Conservation (phyloP, 1,140 invertebrate genomes). For the Dryas iulia region DNA sequence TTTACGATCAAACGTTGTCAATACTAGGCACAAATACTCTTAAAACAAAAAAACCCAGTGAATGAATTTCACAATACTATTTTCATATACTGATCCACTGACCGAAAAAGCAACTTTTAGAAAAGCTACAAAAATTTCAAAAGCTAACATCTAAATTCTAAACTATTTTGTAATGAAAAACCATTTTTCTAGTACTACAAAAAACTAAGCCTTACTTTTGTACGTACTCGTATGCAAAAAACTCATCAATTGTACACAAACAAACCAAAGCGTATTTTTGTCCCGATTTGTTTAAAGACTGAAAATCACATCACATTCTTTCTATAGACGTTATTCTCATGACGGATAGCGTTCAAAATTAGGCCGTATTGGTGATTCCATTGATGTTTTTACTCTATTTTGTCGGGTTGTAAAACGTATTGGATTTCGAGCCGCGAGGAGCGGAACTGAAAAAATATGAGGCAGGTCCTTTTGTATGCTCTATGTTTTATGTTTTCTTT, state of each 20-base stretch:
- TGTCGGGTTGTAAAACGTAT: conserved; percentile 39
- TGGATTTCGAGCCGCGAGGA: conserved; percentile 41
- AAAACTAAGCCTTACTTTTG: no score
- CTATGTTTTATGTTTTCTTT: conserved; percentile 17
- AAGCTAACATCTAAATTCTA: background rate
- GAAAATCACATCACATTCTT: no score
- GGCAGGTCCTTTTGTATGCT: conserved; percentile 34
- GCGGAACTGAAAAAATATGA: conserved; percentile 50
- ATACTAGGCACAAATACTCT: no score
- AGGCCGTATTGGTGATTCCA: conserved; percentile 71
- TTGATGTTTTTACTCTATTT: conserved; percentile 47
- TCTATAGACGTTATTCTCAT: conserved; percentile 56
- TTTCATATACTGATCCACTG: background rate
- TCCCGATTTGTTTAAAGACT: background rate
- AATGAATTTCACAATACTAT: no score
- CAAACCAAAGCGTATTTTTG: background rate
- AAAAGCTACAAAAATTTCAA: no score
- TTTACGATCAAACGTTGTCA: no score
- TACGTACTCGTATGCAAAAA: background rate
- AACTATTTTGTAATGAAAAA: background rate
- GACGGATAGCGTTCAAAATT: conserved; percentile 65
- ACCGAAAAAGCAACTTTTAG: background rate
- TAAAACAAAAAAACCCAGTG: no score
- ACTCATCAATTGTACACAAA: conserved; percentile 1
- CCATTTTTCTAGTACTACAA: background rate